phyloP scores from a whole-genome alignment of 2,113 vertebrate species.

The Callipepla squamata region DNA sequence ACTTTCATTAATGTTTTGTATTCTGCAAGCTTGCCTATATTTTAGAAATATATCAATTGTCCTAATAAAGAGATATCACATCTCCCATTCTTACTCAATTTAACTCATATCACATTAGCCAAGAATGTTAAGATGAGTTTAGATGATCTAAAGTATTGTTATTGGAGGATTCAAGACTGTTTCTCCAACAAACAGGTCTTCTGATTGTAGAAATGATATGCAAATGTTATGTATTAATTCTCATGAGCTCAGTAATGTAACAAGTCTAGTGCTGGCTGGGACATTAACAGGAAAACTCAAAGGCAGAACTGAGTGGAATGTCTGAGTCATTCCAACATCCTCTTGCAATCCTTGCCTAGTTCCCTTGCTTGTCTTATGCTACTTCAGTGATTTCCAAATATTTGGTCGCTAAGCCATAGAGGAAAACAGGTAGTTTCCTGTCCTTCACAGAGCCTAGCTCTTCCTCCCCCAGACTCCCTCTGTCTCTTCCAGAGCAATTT shows the following conservation, averaged over 20 bases:
- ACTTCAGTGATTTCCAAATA: background rate
- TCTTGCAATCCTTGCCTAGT: background rate
- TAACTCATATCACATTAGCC: background rate
- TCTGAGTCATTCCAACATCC: background rate
- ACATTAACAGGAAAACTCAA: background rate
- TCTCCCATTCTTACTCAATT: background rate
- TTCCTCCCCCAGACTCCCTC: background rate
- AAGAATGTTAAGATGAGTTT: background rate
- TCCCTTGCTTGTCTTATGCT: background rate
- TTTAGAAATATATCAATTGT: background rate
- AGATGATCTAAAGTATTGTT: background rate
- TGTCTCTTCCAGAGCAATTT: background rate
- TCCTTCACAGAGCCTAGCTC: background rate
- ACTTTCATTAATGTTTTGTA: background rate
- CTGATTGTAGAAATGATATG: background rate
- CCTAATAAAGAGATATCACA: background rate
- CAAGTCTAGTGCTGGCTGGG: background rate
- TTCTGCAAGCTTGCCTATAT: background rate
- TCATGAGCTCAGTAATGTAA: background rate
- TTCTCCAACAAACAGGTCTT: background rate
- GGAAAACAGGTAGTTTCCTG: background rate
- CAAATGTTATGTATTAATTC: background rate
- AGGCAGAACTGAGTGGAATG: background rate
- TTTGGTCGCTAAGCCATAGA: background rate
- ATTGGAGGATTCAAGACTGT: background rate